Base-by-base conservation (phyloP, 2,797 vertebrate species). In the Euthynnus affinis region DNA sequence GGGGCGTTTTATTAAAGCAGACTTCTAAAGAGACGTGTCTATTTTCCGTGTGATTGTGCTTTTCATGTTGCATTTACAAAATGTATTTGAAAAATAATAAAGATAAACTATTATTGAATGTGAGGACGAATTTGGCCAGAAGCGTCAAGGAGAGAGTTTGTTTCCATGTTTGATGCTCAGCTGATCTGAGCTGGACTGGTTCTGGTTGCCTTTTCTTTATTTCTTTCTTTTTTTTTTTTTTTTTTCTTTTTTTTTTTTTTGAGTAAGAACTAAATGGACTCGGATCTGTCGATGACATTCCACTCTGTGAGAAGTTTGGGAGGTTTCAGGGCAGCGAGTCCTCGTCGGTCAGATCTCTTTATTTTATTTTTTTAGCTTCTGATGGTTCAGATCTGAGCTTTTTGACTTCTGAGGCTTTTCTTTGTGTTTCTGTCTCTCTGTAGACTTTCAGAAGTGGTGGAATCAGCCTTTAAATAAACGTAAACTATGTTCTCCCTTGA, bases 401-500 rank as follows among this genome's bases (percentile, higher is more conserved):
- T 94, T 95, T 94, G 94, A 95, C 94, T 94, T 84, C 91, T 93
- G 93, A 75, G 93, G 93, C 94, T 32, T 94, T 94, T 46, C 5
- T 94, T 44, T 71, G 73, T 96, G 93, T 96, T 94, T 94, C 87
- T 91, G 93, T 96, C 94, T 95, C 88, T 93, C 48, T 82, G 75
- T 83, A 70, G 75, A 96, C 95, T 60, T 88, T 91, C 67, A 96
- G 95, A 96, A 95, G 94, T 94, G 95, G 94, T 96, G 95, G 94
- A 96, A 95, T 97, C 96, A 95, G 96, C 96, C 96, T 97, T 98
- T 89, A 96, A 98, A 98, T 95, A 91, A 95, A 95, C 79, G 95
- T 96, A 94, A 94, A 96, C 94, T 90, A 93, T 95, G 95, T 98
- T 97, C 96, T 97, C 95, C 95, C 94, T 94, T 37, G 5, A 77